Percentiles rank a stretch among this genome's conserved stretches.
Evolutionary conservation across 2,113 vertebrate species (phyloP).

Genomic region (Oreochromis aureus): DNA sequence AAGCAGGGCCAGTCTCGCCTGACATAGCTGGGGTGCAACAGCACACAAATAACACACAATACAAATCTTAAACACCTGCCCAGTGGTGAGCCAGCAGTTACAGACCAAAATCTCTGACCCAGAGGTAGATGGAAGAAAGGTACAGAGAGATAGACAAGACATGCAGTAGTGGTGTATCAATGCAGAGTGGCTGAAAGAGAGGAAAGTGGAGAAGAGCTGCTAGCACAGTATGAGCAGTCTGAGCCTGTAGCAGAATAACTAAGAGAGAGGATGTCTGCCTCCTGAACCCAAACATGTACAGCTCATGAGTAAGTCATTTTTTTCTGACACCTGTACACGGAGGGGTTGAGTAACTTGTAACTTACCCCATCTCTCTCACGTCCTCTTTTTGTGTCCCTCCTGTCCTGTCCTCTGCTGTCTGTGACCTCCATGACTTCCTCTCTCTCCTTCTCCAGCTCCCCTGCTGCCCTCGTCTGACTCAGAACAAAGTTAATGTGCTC

Average conservation of each 20-base stretch:
- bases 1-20: not conserved
- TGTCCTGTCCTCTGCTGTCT: conserved; percentile 30
- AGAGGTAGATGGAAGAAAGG: not conserved
- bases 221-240: not conserved
- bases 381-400: conserved; percentile 60
- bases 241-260: not conserved
- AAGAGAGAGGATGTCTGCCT: not conserved
- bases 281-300: not conserved
- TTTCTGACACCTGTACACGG: conserved; percentile 9
- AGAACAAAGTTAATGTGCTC: conserved; percentile 68
- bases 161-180: not conserved
- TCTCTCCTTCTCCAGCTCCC: conserved; percentile 56
- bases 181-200: not conserved
- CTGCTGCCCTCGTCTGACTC: conserved; percentile 66
- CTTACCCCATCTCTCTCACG: conserved; percentile 56
- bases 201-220: not conserved
- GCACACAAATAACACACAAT: not conserved
- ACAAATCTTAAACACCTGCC: not conserved
- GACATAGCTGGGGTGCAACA: not conserved
- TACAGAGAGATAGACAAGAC: not conserved
- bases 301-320: not conserved
- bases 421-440: not conserved
- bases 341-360: conserved; percentile 47
- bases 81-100: not conserved
- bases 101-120: not conserved